Evolutionary conservation across 2,888 invertebrate species (phyloP).

Genomic region (Julus scanicus): DNA sequence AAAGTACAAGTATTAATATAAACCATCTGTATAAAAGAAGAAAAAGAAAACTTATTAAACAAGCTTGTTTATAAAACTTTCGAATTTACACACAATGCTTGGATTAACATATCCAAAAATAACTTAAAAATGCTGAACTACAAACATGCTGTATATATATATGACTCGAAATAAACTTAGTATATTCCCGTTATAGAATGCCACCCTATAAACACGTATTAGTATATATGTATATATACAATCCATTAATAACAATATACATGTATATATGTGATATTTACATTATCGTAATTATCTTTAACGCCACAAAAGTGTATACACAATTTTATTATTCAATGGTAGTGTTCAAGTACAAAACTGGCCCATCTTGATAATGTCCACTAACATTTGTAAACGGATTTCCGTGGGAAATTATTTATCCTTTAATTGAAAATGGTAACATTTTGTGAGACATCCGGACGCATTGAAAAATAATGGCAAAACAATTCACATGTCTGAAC

Average conservation of each 20-base stretch:
- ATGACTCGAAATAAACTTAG: too few relatives aligned
- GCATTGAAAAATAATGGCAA: neutral
- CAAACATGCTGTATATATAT: too few relatives aligned
- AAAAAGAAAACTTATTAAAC: neutral
- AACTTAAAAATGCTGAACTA: neutral
- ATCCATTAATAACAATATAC: too few relatives aligned
- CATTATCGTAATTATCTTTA: too few relatives aligned
- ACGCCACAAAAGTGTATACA: too few relatives aligned
- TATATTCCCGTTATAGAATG: too few relatives aligned
- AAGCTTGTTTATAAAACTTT: neutral
- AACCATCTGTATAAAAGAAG: neutral
- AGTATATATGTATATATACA: too few relatives aligned
- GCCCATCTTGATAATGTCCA: slow-evolving; percentile 4
- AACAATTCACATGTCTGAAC: neutral
- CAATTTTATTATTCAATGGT: neutral
- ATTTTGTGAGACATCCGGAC: slow-evolving; percentile 19
- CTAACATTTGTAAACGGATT: neutral
- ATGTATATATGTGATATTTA: too few relatives aligned
- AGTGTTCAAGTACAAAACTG: neutral
- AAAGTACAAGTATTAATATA: slow-evolving; percentile 19
- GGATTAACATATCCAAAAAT: too few relatives aligned
- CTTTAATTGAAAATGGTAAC: neutral
- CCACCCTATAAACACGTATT: too few relatives aligned
- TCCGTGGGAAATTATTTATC: slow-evolving; percentile 10
- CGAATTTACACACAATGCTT: too few relatives aligned